Evolutionary conservation across 2,888 invertebrate species (phyloP).

Genomic region (Erpobdella octoculata): DNA sequence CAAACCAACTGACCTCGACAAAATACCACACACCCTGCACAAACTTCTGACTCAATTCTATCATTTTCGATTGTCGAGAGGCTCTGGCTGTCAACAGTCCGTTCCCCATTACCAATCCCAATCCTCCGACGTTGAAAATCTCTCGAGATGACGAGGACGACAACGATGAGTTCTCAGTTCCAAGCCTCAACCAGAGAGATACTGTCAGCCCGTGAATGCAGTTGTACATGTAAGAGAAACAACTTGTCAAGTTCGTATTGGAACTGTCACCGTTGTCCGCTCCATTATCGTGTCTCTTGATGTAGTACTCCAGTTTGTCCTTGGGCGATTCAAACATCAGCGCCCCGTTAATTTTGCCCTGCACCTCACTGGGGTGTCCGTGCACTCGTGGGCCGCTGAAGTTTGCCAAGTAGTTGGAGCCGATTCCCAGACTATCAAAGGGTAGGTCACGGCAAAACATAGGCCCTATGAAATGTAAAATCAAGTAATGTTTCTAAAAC

Average conservation of each 20-base stretch:
- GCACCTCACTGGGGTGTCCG: background rate
- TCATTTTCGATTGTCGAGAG: background rate
- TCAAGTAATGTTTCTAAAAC: background rate
- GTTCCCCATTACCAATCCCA: background rate
- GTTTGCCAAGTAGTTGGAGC: background rate
- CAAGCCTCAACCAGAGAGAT: background rate
- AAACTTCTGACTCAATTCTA: background rate
- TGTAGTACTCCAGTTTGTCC: background rate
- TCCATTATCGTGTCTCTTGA: background rate
- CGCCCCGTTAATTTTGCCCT: background rate
- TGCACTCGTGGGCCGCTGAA: background rate
- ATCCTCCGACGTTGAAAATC: background rate
- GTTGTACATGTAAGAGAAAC: background rate
- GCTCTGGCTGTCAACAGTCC: background rate
- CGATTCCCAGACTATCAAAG: background rate
- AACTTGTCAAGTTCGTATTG: background rate
- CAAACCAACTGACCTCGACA: conserved; percentile 1
- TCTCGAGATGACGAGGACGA: background rate
- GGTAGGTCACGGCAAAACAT: background rate
- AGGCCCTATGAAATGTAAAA: background rate
- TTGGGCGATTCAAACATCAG: background rate
- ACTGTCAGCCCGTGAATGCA: background rate
- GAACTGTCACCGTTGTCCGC: background rate
- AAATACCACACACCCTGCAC: background rate
- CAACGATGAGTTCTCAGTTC: background rate